Conservation (phyloP, 2,113 vertebrate genomes). For the Rhinopomastus cyanomelas region DNA sequence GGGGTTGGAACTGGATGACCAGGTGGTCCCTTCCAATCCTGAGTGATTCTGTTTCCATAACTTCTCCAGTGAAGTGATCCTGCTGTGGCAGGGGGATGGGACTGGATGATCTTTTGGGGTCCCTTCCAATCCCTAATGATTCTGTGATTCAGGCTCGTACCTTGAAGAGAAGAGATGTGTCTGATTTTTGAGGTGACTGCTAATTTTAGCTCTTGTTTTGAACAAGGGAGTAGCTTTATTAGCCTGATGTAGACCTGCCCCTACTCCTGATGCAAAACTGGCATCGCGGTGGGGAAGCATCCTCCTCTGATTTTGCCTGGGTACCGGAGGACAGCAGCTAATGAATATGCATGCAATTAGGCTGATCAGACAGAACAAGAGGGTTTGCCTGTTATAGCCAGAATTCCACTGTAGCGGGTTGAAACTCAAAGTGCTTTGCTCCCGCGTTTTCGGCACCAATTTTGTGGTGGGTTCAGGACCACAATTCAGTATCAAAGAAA, state of each 20-base stretch:
- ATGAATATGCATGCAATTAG: slow-evolving; percentile 57
- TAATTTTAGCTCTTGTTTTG: slow-evolving; percentile 44
- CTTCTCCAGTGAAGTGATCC: too few species aligned
- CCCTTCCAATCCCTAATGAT: too few species aligned
- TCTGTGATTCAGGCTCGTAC: background rate
- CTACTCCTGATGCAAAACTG: slow-evolving; percentile 20
- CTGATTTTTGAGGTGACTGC: slow-evolving; percentile 27
- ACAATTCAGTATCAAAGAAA: too few species aligned
- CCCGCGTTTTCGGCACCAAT: too few species aligned
- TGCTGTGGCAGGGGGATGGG: too few species aligned
- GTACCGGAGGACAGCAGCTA: background rate
- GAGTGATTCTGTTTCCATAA: too few species aligned
- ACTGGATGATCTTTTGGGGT: too few species aligned
- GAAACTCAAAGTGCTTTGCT: too few species aligned
- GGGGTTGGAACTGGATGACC: too few species aligned
- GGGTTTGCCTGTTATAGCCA: background rate
- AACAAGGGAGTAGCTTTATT: slow-evolving; percentile 46
- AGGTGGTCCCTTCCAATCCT: too few species aligned
- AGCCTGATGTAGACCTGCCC: background rate
- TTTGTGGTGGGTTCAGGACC: too few species aligned
- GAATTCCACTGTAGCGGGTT: too few species aligned
- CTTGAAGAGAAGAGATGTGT: slow-evolving; percentile 13
- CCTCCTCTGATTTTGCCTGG: slow-evolving; percentile 19
- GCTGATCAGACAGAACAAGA: slow-evolving; percentile 23
- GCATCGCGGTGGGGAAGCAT: background rate